A percentile compares a stretch with the other conserved stretches of the same genome.
Evolutionary conservation across 1,140 invertebrate species (phyloP).

Genomic region (Gonatopus flavifemur): DNA sequence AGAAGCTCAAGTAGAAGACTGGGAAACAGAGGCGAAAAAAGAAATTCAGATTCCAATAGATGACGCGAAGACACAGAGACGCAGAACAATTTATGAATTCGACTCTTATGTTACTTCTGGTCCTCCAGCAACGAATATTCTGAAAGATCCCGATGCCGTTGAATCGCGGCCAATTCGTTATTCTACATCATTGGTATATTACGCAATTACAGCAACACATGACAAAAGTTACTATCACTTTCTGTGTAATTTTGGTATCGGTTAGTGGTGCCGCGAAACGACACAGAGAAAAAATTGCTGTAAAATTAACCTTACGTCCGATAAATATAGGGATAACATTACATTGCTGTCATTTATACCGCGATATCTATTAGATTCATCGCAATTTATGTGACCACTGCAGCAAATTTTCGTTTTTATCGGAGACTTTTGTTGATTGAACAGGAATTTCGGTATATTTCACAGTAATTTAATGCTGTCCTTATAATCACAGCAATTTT

Average conservation of each 20-base stretch:
- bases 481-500: no score
- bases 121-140: conserved; percentile 12
- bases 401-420: no score
- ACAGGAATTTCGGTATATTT: no score
- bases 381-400: no score
- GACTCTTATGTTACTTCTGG: conserved; percentile 28
- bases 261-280: neutral
- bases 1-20: conserved; percentile 10
- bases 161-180: conserved; percentile 23
- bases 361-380: no score
- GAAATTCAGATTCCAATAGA: conserved; percentile 12
- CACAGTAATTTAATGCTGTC: no score
- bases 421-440: no score
- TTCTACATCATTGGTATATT: conserved; percentile 28
- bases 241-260: neutral
- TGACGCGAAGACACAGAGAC: conserved; percentile 2
- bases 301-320: neutral
- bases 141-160: conserved; percentile 5
- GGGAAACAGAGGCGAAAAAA: conserved; percentile 18
- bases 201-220: neutral
- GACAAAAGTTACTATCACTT: neutral
- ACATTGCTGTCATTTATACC: neutral
- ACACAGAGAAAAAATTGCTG: neutral
- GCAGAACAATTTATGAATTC: conserved; percentile 35
- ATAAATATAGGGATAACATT: neutral